Evolutionary conservation across 2,797 vertebrate genomes (phyloP).

Genomic region (Fundulus diaphanus): DNA sequence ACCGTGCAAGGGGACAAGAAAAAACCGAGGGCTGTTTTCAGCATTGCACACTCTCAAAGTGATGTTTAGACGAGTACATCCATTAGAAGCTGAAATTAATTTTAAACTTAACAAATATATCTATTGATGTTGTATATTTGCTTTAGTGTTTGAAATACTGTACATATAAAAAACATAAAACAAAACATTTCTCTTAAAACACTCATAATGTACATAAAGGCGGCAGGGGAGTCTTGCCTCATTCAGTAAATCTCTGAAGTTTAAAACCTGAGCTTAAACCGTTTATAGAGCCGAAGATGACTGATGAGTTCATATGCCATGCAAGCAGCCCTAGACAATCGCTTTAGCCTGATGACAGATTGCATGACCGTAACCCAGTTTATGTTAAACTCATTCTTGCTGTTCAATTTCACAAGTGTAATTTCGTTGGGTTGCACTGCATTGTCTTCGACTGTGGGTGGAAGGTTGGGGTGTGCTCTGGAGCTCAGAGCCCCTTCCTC

Average conservation of each 20-base stretch:
- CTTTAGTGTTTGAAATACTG: too few species aligned
- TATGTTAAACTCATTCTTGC: conserved; percentile 99
- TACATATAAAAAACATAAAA: too few species aligned
- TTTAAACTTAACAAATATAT: too few species aligned
- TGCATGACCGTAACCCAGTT: conserved; percentile 98
- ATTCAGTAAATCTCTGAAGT: conserved; percentile 79
- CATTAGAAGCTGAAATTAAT: too few species aligned
- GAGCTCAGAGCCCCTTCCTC: conserved; percentile 81
- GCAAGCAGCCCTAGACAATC: conserved; percentile 97
- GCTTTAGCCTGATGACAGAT: conserved; percentile 97
- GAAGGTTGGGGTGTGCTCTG: conserved; percentile 61
- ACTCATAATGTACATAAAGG: conserved; percentile 61
- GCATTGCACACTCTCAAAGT: neutral
- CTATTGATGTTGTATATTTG: too few species aligned
- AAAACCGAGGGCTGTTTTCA: too few species aligned
- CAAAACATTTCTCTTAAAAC: conserved; percentile 17
- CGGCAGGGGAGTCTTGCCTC: conserved; percentile 47
- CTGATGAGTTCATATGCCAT: conserved; percentile 99
- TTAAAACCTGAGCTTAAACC: conserved; percentile 87
- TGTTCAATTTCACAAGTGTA: conserved; percentile 99
- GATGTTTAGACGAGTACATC: too few species aligned
- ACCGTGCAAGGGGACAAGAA: too few species aligned
- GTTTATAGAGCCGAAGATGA: conserved; percentile 94
- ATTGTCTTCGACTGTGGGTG: conserved; percentile 90
- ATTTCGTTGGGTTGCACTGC: conserved; percentile 93